Evolutionary conservation across 1,140 invertebrate genomes (phyloP).

Genomic region (Penaeus indicus): DNA sequence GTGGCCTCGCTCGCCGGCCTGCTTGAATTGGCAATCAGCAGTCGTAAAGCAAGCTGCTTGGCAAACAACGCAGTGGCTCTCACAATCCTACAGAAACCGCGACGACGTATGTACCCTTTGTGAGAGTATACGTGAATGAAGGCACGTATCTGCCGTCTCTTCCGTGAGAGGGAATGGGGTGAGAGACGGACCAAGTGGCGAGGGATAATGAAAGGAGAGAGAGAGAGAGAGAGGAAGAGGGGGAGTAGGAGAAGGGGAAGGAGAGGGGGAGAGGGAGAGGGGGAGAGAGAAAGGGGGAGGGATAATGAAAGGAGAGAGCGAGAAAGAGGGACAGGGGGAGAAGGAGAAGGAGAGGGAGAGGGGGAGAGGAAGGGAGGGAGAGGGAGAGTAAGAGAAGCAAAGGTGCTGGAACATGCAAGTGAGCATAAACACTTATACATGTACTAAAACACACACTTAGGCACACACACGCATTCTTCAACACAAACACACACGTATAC

Average conservation of each 20-base stretch:
- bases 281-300: not conserved
- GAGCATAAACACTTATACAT: conserved; percentile 8
- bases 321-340: not conserved
- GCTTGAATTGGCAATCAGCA: too few species aligned
- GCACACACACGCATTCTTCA: not conserved
- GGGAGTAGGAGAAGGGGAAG: conserved; percentile 6
- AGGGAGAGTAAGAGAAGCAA: not conserved
- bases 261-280: not conserved
- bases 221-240: conserved; percentile 29
- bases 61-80: too few species aligned
- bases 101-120: too few species aligned
- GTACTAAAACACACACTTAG: not conserved
- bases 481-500: conserved; percentile 29
- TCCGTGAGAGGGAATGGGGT: too few species aligned
- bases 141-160: too few species aligned
- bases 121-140: too few species aligned
- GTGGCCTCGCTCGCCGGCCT: too few species aligned
- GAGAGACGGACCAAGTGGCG: too few species aligned
- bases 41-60: too few species aligned
- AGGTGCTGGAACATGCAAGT: not conserved
- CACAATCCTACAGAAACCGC: too few species aligned
- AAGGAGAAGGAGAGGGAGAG: conserved; percentile 1
- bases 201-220: too few species aligned
- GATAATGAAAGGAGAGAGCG: too few species aligned
- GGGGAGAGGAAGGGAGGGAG: conserved; percentile 8